Base-by-base conservation (phyloP, 2,888 invertebrate genomes). In the Timema cristinae region DNA sequence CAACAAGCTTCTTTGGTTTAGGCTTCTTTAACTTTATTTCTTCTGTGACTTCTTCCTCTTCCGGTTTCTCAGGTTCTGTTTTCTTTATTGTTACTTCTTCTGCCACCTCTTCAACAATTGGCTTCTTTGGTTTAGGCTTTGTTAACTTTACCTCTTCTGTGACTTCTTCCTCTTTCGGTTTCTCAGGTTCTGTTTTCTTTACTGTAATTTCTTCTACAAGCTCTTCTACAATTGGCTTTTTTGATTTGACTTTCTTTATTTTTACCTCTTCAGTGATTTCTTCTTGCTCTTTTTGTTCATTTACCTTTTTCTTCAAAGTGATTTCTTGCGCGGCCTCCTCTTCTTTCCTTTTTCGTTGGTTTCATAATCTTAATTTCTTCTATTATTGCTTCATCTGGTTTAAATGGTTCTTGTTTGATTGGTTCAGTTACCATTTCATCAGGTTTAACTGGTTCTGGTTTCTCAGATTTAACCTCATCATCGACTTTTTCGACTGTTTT, bases 241-340 rank as follows among this genome's bases (percentile, higher is more conserved):
- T 75, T 52, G 71, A 70, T 49, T 72, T 73, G 48, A 15, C 66
- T 72, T 78, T 78, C 50, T 78, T 74, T 70, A 78, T 77, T 13
- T 75, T 77, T 67, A 75, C 74, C 68, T 79, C 78, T 74, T 80
- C 77, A 7, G 71, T 73, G 77, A 71, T 74, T 71, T 79, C 75
- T 73, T 80, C 75, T 70, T 79, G 77, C 77, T 73, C 71, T 47
- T 77, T 79, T 13, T 78, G 78, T 61, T 78, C 77, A 71, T 79
- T 80, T 72, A 69, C 47, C 47, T 72, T 32, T 32, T 56, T 75
- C 59, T 69, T 91, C 16, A 93, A 86, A 0, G 90, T 93, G 48
- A 92, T 85, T 80, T 89, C 89, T 80, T 89, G 87, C 66, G 87
- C 85, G 73, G 85, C 85, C 6, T 6, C 15, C 48, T 63, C 63